Base-by-base conservation (phyloP, 2,888 invertebrate genomes). In the Hyposoter dolosus region DNA sequence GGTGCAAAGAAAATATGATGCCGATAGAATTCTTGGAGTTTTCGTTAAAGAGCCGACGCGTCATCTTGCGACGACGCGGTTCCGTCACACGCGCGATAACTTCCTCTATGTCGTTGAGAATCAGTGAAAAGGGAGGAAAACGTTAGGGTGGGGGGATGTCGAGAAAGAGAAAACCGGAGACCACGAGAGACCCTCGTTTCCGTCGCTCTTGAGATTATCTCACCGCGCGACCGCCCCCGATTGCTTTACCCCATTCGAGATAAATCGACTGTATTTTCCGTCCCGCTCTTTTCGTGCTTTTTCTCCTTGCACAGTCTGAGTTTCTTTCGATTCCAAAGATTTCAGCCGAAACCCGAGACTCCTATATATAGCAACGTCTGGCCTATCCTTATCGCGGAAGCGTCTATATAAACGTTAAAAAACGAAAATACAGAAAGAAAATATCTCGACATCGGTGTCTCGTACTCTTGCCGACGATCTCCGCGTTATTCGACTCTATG, bases 201-300 rank as follows among this genome's bases (percentile, higher is more conserved):
- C 86, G 88, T 85, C 86, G 84, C 83, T 88, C 78, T 72, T 77
- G 87, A 85, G 87, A 89, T 89, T 89, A 88, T 90, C 88, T 89
- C 86, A 69, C 83, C 82, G 84, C 28, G n/a, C n/a, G 28, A n/a
- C 74, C 71, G 17, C 47, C 71, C 65, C 65, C 75, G 86, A 84
- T 84, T 83, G 82, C 60, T 87, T 82, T 87, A 69, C 77, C 76
- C 82, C 80, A 86, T 87, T 86, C 86, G 82, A 53, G 65, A 86
- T 82, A 83, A 87, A 87, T 84, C 87, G 77, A 82, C 82, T 77
- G 53, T 47, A 32, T 43, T 43, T 23, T 45, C 23, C 15, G 35
- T 56, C 68, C 47, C 45, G n/a, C 65, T 63, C 28, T 50, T 40
- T 23, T 47, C 15, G 32, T 28, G 45, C n/a, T 50, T 40, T 66